Percentiles rank a stretch among this genome's conserved stretches.
These are phyloP conservation scores for Sapajus apella DNA, from an alignment of 2,113 vertebrate species.

Conservation along the genomic window DNA sequence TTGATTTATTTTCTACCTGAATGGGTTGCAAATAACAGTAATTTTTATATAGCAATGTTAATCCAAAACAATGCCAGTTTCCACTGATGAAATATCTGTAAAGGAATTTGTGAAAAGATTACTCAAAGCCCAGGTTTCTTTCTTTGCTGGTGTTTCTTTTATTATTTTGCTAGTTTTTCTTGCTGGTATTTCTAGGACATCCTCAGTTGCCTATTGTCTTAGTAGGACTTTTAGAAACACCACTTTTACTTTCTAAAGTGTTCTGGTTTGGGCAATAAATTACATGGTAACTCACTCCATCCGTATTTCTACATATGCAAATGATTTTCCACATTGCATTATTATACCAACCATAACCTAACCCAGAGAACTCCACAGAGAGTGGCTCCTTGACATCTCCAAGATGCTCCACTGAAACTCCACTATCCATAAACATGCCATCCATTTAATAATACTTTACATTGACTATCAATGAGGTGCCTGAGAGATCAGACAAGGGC, in stretches of 20 bases:
- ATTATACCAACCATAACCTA: background rate
- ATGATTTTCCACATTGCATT: background rate
- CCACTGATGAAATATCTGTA: background rate
- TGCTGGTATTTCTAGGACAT: background rate
- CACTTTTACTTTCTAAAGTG: background rate
- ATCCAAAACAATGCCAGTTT: background rate
- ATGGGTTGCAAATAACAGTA: background rate
- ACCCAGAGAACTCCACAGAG: background rate
- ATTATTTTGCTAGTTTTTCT: no score
- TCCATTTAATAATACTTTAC: background rate
- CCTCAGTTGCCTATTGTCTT: background rate
- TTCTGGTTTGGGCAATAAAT: background rate
- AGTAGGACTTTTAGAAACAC: background rate
- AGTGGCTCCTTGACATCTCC: background rate
- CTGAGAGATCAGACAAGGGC: background rate
- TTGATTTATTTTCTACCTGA: background rate
- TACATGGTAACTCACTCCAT: background rate
- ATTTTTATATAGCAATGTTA: background rate
- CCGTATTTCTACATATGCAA: background rate
- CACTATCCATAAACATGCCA: background rate
- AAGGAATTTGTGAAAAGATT: background rate
- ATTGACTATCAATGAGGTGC: background rate
- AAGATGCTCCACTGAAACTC: background rate
- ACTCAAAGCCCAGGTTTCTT: background rate
- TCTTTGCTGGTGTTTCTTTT: background rate